Evolutionary conservation across 2,797 vertebrate genomes (phyloP).

Genomic region (Adelosebastes latens): DNA sequence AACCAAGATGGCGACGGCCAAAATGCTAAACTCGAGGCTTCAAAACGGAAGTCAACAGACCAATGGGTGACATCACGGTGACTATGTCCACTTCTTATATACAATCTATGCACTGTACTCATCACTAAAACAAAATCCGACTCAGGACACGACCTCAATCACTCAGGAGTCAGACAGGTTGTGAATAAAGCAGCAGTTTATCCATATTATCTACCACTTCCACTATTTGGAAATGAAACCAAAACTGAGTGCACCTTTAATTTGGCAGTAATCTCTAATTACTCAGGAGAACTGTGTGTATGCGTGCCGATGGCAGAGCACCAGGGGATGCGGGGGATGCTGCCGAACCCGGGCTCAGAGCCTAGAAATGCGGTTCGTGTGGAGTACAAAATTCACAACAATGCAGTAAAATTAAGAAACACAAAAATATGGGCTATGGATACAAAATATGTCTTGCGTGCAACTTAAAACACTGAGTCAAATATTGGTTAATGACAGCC

Average conservation of each 20-base stretch:
- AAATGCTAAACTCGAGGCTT: no score
- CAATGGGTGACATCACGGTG: no score
- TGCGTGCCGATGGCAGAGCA: not conserved
- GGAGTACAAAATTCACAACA: not conserved
- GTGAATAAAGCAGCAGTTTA: not conserved
- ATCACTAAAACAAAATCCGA: not conserved
- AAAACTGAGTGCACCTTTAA: not conserved
- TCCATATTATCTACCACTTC: not conserved
- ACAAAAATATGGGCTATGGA: not conserved
- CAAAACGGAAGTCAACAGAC: no score
- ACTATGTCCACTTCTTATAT: no score
- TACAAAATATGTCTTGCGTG: not conserved
- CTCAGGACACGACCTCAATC: not conserved
- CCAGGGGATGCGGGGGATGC: not conserved
- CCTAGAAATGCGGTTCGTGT: not conserved
- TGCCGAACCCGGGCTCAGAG: not conserved
- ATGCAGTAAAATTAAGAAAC: not conserved
- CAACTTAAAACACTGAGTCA: not conserved
- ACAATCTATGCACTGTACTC: no score
- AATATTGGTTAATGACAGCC: not conserved
- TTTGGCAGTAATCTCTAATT: not conserved
- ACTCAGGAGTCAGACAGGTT: not conserved
- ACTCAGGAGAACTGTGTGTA: no score
- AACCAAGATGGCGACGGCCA: no score
- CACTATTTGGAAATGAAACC: not conserved